Conservation (phyloP, 2,797 vertebrate genomes). For the Alosa sapidissima region DNA sequence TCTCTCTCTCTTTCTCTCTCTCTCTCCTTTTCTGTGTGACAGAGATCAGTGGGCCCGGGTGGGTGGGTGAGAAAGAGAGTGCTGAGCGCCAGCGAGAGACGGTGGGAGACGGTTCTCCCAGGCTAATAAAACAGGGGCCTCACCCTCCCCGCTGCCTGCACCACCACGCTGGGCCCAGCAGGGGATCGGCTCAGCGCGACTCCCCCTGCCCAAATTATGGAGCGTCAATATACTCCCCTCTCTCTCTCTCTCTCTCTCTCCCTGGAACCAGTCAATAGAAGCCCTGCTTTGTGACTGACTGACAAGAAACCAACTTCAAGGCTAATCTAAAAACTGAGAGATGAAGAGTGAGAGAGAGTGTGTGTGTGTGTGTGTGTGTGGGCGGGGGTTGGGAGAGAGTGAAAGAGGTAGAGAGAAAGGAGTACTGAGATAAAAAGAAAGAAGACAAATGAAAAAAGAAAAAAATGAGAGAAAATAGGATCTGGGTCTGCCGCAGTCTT, state of each 20-base stretch:
- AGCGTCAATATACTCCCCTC: constrained; percentile 74
- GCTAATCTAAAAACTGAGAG: constrained; percentile 61
- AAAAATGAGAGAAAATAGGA: constrained; percentile 39
- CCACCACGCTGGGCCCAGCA: constrained; percentile 82
- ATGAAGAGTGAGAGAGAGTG: constrained; percentile 38
- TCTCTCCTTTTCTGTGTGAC: constrained; percentile 75
- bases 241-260: constrained; percentile 48
- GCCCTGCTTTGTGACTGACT: constrained; percentile 65
- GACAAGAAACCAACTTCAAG: constrained; percentile 77
- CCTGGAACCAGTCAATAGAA: constrained; percentile 81
- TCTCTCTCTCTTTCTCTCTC: background rate
- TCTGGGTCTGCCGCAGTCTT: background rate
- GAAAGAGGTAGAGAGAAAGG: constrained; percentile 20
- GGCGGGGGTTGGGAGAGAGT: background rate
- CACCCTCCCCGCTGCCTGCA: constrained; percentile 80
- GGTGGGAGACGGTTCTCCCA: constrained; percentile 79
- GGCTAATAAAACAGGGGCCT: constrained; percentile 81
- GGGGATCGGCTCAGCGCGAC: constrained; percentile 79
- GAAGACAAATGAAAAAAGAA: background rate
- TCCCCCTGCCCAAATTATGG: constrained; percentile 84
- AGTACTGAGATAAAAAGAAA: constrained; percentile 1
- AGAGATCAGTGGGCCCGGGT: constrained; percentile 81
- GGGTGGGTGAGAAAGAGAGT: constrained; percentile 52
- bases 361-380: background rate
- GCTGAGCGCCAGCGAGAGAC: constrained; percentile 71